Base-by-base conservation (phyloP, 2,113 vertebrate genomes). In the Oxyruncus cristatus region DNA sequence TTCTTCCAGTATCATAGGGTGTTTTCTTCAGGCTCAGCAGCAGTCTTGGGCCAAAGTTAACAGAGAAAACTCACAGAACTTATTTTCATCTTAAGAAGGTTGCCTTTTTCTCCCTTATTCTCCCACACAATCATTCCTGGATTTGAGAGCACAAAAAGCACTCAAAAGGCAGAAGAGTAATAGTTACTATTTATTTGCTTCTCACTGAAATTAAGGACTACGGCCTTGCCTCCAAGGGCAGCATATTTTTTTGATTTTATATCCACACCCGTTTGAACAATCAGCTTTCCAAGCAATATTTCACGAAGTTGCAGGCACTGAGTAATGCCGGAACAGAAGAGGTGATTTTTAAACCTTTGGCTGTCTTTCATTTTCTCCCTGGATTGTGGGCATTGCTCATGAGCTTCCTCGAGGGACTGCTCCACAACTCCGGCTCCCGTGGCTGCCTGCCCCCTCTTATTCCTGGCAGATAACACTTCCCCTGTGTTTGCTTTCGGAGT, bases 231-330 rank as follows among this genome's bases (percentile, higher is more conserved):
- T 91, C 61, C 63, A 81, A 89, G 91, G 95, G 80, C 76, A 81
- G 73, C 11, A 7, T 91, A 93, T 92, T 76, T 80, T 92, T 92
- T 93, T 78, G 63, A 85, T 89, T 95, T 96, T 92, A 74, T 71
- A 84, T 86, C 76, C 91, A 53, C 67, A 79, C n/a, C 80, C 89
- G 66, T 81, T 72, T 81, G 68, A 75, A 87, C 85, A 58, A 93
- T 66, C 23, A 33, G 61, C 56, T 84, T 87, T 81, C 89, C 80
- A 88, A 91, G 76, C 58, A 85, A 39, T 81, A 78, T 91, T 84
- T 82, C 50, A 89, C 3, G 0, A 53, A 46, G 30, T 23, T 81
- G 20, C 53, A 71, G 59, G 62, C 67, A 39, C 35, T 80, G 85
- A 88, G 68, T 67, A 93, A 95, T 42, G 72, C 59, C 85, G 66